Base-by-base conservation (phyloP, 2,797 vertebrate species). In the Rhyacichthys aspro region DNA sequence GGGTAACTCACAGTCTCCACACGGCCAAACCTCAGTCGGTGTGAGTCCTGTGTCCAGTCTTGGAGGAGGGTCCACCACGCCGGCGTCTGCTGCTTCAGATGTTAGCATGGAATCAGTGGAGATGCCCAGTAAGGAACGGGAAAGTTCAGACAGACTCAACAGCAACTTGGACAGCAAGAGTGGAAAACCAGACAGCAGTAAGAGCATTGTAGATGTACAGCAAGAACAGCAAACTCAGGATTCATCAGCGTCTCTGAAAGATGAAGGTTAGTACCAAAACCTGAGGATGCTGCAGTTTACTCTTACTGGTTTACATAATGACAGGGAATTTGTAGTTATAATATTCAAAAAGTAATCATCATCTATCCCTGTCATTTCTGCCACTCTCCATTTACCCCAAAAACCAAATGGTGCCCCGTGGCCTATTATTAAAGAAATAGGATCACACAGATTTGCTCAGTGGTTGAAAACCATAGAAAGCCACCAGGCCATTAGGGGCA, bases 121-220 rank as follows among this genome's bases (percentile, higher is more conserved):
- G 45, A 90, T 89, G 1, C 81, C 92, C 11, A 82, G 32, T 8
- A 64, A 60, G 62, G 50, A 72, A 4, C 63, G 41, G 38, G 91
- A 90, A 12, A 83, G 88, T 44, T 82, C 65, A 3, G 93, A 94
- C 41, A 88, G 89, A 9, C 77, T 93, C 72, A 81, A 84, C 9
- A 93, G 89, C 75, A 93, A 89, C 70, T 33, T 93, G 37, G 92
- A 95, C 50, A 59, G 63, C 36, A 86, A 57, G 1, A 71, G 80
- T 17, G 91, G 86, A n/a, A 93, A 92, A 58, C 81, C 85, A n/a
- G 94, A 95, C 36, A 78, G 85, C 78, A 92, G 80, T 76, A 95
- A 94, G 79, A 92, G 92, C 63, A 93, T 90, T 33, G 82, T 91
- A 76, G 87, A 88, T 0, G 92, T 92, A 72, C 92, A 88, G 34